These are phyloP conservation scores for Xerus rutilus DNA, from an alignment of 2,797 vertebrate species.

Conservation along the genomic window DNA sequence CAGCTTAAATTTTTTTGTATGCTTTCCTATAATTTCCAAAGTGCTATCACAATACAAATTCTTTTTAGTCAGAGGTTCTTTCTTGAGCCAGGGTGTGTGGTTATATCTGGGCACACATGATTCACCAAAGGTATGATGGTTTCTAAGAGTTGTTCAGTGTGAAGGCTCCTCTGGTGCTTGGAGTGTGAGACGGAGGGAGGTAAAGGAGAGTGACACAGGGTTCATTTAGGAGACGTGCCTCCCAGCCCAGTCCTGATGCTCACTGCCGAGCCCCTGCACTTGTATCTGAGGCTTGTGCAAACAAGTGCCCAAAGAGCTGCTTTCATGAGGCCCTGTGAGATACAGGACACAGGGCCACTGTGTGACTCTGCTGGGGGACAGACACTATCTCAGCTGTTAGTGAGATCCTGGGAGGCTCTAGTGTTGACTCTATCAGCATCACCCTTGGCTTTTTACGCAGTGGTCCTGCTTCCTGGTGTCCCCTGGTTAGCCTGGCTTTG, in stretches of 20 bases:
- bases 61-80: neutral
- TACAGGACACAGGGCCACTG: neutral
- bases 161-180: neutral
- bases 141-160: neutral
- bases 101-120: neutral
- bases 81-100: neutral
- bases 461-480: neutral
- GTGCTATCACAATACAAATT: neutral
- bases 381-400: neutral
- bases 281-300: neutral
- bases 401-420: neutral
- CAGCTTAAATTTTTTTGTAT: neutral
- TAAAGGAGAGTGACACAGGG: fast-evolving
- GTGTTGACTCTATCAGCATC: neutral
- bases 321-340: neutral
- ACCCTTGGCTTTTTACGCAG: too few relatives aligned
- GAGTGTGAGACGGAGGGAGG: neutral
- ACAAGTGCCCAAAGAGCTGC: neutral
- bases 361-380: neutral
- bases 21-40: neutral
- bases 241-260: neutral
- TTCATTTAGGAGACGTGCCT: neutral
- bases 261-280: neutral
- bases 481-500: too few relatives aligned
- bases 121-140: neutral